Base-by-base conservation (phyloP, 2,113 vertebrate genomes). In the Larimichthys polyactis region DNA sequence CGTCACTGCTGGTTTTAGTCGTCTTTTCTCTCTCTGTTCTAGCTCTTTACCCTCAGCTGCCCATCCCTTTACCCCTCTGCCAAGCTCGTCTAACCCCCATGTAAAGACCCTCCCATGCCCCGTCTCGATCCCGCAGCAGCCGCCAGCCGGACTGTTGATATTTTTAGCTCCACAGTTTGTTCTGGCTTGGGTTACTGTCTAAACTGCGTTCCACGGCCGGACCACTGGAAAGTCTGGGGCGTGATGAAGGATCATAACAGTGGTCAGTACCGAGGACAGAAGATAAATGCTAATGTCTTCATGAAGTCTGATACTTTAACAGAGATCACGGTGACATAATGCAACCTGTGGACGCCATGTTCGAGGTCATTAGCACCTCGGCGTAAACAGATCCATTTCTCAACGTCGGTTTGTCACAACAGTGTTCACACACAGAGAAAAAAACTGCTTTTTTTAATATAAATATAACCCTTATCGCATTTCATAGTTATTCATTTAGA, bases 81-180 rank as follows among this genome's bases (percentile, higher is more conserved):
- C 81, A 59, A 36, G 57, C 32, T 22, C 43, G 36, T 9, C 54
- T 58, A 49, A 62, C n/a, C 52, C 63, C 72, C 22, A 16, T 49
- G 55, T 62, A 74, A 78, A 79, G 72, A 68, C 73, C 83, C 82
- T 63, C 76, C 86, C 79, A 32, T 16, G 16, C 43, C 55, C 43
- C 22, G 63, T 16, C 78, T 73, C 64, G n/a, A 49, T 40, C 77
- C 70, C 78, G 85, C 80, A 77, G 65, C 83, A 70, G 71, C 58
- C 48, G 12, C 32, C 83, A 70, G 71, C 65, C 48, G 12, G 40
- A 27, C 71, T 32, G 79, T 36, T n/a, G 78, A 55, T 94, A 94
- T 93, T 92, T 93, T 93, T 94, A 94, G 92, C 89, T 43, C 51
- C 52, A 40, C 32, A n/a, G 90, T 94, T 94, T 94, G 88, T 89